Evolutionary conservation across 2,888 invertebrate species (phyloP), one percentile per base, ranked within the genome.

Genomic region (Gastracanthus pulcherrimus): DNA sequence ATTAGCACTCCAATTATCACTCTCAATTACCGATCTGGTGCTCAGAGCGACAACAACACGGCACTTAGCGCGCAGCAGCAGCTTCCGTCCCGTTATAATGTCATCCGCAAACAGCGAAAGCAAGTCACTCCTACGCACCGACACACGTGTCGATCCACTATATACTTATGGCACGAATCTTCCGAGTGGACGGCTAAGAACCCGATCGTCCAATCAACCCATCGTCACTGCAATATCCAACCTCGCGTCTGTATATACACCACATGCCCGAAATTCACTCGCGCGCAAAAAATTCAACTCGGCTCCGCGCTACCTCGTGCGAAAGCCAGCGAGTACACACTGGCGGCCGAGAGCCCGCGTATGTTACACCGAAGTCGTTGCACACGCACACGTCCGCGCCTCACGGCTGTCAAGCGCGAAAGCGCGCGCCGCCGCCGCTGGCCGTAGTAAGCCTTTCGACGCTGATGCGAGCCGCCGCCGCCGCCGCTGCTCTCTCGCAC

Each of bases 151-250:
- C n/a, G n/a, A n/a, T n/a, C n/a, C n/a, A n/a, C n/a, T n/a, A n/a
- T n/a, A n/a, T n/a, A n/a, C n/a, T n/a, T 58, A 71, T 71, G 71
- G 71, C 71, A 71, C 71, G 58, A 58, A 38, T 71, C 71, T 58
- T 60, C 71, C 71, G 71, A 71, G 41, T 29, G 31, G 29, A 71
- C 71, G 58, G 71, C 29, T 58, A 16, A 6, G 6, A n/a, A n/a
- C 16, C 34, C 6, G 23, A 23, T 19, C 19, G 19, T 34, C 6
- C 34, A 60, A 31, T 60, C 60, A 60, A 29, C 34, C 31, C 60
- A 31, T 34, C 34, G n/a, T 29, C 60, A 6, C 16, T 2, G 34
- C 60, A 1, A 70, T 72, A 76, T 81, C 79, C n/a, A n/a, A n/a
- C n/a, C n/a, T n/a, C n/a, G n/a, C n/a, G n/a, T n/a, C n/a, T n/a